Base-by-base conservation (phyloP, 1,140 invertebrate species). In the Oedothorax gibbosus region DNA sequence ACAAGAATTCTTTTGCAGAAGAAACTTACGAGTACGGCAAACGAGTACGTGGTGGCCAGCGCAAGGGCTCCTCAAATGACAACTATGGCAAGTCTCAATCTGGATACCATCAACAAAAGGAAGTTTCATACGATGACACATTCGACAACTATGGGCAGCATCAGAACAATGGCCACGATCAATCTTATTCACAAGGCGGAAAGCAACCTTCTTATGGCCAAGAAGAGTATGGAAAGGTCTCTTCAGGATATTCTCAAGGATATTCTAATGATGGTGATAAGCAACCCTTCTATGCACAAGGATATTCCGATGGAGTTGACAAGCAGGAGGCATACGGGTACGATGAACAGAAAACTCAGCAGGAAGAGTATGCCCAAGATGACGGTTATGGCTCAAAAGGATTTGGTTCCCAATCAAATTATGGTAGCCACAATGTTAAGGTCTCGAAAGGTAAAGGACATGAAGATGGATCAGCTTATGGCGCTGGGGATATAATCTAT, bases 381-480 rank as follows among this genome's bases (percentile, higher is more conserved):
- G 72, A 35, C 14, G 35, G 57, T 2, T 60, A 49, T 35, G 54
- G 57, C 21, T 10, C n/a, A 56, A 73, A 73, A 21, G 15, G 8
- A 9, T 75, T 57, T 15, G 54, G 54, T 3, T 21, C 21, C 10
- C 18, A 57, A 57, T 18, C 54, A 14, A 35, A 56, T 21, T 75
- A 75, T 7, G 18, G 21, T 57, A 57, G 53, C 10, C 53, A 75
- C 21, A n/a, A 35, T 8, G 10, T 10, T 12, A 7, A 50, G 18
- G 72, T 53, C n/a, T 75, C 49, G 14, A n/a, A 75, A 12, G 72
- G 72, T 21, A 75, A 75, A 35, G 54, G 72, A 35, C 18, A 75
- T 8, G 53, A 75, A 7, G 69, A n/a, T 18, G 51, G 14, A 53
- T 18, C 69, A 7, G 35, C 35, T 35, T 5, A 35, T 35, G 35